Percentiles rank a stretch among this genome's conserved stretches.
phyloP scores from a whole-genome alignment of 1,140 invertebrate species.

The Hyposmocoma kahamanoa region DNA sequence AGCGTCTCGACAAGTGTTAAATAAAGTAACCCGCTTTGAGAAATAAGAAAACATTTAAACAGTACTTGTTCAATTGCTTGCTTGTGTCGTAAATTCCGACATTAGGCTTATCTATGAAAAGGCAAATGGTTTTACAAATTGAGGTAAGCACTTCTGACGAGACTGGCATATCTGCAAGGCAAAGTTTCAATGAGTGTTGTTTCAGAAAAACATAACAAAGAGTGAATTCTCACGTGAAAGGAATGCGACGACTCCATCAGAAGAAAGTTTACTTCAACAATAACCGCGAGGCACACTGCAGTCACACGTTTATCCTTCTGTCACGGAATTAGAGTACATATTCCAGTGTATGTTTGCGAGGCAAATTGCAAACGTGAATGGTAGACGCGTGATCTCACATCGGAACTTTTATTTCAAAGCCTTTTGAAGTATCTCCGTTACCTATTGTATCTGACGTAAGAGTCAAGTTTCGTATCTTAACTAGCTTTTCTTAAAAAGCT shows the following conservation, averaged over 20 bases:
- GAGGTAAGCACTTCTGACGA: not conserved
- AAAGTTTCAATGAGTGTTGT: conserved; percentile 30
- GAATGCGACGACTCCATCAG: conserved; percentile 28
- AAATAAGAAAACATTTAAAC: too few species aligned
- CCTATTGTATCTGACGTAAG: not conserved
- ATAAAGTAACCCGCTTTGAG: too few species aligned
- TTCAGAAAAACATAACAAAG: conserved; percentile 28
- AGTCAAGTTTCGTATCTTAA: not conserved
- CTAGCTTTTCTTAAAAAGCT: too few species aligned
- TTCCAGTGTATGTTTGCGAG: conserved; percentile 5
- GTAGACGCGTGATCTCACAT: conserved; percentile 24
- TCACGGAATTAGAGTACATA: conserved; percentile 11
- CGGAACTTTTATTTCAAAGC: conserved; percentile 34
- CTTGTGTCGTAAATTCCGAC: too few species aligned
- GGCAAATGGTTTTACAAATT: too few species aligned
- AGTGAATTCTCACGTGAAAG: conserved; percentile 34
- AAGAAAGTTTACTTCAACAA: conserved; percentile 17
- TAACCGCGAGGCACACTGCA: conserved; percentile 5
- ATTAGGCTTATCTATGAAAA: too few species aligned
- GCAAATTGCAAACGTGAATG: conserved; percentile 10
- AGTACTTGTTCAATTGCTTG: too few species aligned
- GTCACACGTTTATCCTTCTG: too few species aligned
- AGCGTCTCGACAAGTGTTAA: too few species aligned
- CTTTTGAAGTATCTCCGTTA: conserved; percentile 9
- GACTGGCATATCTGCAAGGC: not conserved